Base-by-base conservation (phyloP, 37 sponge, comb jelly and placozoan species). In the Diacarnus erythraeanus region DNA sequence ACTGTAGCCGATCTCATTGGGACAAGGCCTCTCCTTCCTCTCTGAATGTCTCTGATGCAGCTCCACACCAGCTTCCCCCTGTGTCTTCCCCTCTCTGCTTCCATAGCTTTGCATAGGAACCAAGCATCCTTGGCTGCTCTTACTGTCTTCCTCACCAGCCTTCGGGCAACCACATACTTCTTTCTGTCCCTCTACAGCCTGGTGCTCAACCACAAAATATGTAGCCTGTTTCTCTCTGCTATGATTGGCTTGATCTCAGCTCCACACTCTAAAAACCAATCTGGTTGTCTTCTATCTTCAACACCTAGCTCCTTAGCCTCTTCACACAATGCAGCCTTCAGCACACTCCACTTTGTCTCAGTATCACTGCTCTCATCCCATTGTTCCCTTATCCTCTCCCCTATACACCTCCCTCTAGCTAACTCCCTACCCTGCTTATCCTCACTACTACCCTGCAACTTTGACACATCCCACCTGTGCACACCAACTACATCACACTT, bases 21-120 rank as follows among this genome's bases (percentile, higher is more conserved):
- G n/a, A 74, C 37, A 5, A 47, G 75, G 27, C 75, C 75, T 34
- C 75, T 74, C 36, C 71, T 70, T 35, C 10, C 71, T 23, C 35
- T 17, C 75, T 74, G 75, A 15, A 74, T 42, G 29, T 72, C 81
- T n/a, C 60, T 71, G 26, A 81, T 71, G 60, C 73, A 81, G 30
- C n/a, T 64, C 65, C n/a, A 64, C 65, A 64, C 75, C 57, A 27
- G 4, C 57, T 74, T 43, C n/a, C 75, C 75, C 3, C 51, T 57
- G n/a, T 12, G 12, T 20, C 57, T 42, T 23, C 30, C 54, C n/a
- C 30, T 20, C 65, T 27, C 9, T 10, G 64, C 20, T 63, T 71
- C 42, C 64, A 69, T 3, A 27, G 33, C 26, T 33, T 58, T 61
- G 26, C 57, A 10, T 9, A 25, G 51, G 57, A 25, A 74, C 37